A percentile compares a stretch with the other conserved stretches of the same genome.
These are phyloP conservation scores for Ophion slaviceki DNA, from an alignment of 2,888 invertebrate genomes.

Conservation along the genomic window DNA sequence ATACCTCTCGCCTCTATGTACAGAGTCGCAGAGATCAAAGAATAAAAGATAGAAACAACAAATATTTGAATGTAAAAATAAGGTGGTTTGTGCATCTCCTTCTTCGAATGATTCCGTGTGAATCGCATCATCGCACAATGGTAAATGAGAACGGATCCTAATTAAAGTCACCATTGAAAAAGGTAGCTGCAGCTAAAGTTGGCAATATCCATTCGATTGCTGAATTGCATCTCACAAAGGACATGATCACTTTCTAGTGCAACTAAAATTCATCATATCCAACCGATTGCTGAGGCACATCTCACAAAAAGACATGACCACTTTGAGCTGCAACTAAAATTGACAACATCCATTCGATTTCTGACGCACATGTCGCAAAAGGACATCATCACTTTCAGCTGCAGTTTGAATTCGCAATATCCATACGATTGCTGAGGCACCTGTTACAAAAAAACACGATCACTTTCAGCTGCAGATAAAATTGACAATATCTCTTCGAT, in stretches of 20 bases:
- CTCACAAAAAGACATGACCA: background rate
- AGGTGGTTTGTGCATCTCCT: background rate
- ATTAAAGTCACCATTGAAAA: background rate
- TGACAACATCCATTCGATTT: too few species aligned
- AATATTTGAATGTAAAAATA: slow-evolving; percentile 16
- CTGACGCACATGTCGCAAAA: background rate
- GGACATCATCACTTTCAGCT: background rate
- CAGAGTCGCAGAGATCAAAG: slow-evolving; percentile 19
- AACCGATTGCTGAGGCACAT: too few species aligned
- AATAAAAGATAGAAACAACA: slow-evolving; percentile 50
- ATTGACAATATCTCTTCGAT: too few species aligned
- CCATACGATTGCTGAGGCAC: background rate
- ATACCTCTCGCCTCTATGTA: slow-evolving; percentile 37
- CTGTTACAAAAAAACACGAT: background rate
- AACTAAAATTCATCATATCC: too few species aligned
- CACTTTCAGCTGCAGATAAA: background rate
- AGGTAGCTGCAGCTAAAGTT: too few species aligned
- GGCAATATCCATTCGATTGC: background rate
- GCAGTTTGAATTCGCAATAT: background rate
- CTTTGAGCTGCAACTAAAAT: too few species aligned
- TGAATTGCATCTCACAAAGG: background rate
- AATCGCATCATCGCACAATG: background rate
- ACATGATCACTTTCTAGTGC: too few species aligned
- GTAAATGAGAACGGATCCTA: background rate
- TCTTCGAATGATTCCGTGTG: background rate